Base-by-base conservation (phyloP, 2,113 vertebrate species). In the Tilapia sparmanii region DNA sequence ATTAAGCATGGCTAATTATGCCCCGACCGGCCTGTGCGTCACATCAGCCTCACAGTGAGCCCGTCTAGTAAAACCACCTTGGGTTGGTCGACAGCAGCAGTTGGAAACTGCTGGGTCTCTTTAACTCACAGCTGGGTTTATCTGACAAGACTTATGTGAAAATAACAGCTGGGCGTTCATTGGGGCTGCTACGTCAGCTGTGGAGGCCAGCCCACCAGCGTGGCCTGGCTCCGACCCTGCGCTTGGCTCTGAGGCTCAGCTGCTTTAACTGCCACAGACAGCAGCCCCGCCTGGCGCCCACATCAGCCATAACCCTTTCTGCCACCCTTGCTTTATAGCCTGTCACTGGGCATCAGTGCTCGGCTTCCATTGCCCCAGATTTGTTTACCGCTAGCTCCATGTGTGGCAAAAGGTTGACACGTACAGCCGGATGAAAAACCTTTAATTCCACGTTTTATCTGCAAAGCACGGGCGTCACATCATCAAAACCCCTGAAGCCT, bases 231-330 rank as follows among this genome's bases (percentile, higher is more conserved):
- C 76, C 94, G 95, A 96, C 96, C 96, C 90, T 81, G 91, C 63
- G 73, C 90, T 86, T 33, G 59, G 87, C 93, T 94, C 87, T 87
- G 92, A 96, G 91, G 87, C 87, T 91, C 91, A 68, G 91, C 89
- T 86, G 93, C 90, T 94, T 87, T 96, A 96, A 96, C 93, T 38
- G 89, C 89, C 93, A 83, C 87, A 85, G 96, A 96, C 96, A 96
- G 92, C 80, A 86, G 81, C 87, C 85, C 87, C 59, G 80, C 91
- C 88, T 84, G 81, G 84, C 87, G 84, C 71, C 82, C 92, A 82
- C 33, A 18, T 84, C 91, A 86, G 90, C 93, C 90, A 63, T 86
- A 92, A 83, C 84, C 89, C 87, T 82, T 86, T 86, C 80, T 90
- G 90, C 90, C 89, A 93, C 94, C 93, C 93, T 90, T 55, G 87